A percentile compares a stretch with the other conserved stretches of the same genome.
Conservation (phyloP, 1,140 invertebrate genomes). For the Drosophila biarmipes region DNA sequence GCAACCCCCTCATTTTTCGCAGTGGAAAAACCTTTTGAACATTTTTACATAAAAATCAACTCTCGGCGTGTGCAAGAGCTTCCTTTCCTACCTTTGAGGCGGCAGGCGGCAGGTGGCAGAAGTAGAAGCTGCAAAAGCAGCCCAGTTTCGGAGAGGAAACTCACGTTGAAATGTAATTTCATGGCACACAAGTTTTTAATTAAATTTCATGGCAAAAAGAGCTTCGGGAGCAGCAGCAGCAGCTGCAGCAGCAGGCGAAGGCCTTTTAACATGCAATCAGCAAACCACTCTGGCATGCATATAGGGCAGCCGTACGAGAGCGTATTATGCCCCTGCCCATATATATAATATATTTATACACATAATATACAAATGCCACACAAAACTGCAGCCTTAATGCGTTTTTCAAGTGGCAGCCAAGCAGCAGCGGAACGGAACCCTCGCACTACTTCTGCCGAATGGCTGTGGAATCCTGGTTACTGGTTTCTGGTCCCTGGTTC, state of each 20-base stretch:
- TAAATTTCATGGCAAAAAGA: constrained; percentile 80
- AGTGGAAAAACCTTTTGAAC: constrained; percentile 31
- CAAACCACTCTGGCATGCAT: constrained; percentile 80
- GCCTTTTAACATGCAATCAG: constrained; percentile 82
- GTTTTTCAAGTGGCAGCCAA: constrained; percentile 76
- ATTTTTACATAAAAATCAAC: constrained; percentile 68
- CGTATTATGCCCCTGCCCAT: constrained; percentile 16
- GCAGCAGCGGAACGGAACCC: constrained; percentile 35
- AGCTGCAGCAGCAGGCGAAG: constrained; percentile 23
- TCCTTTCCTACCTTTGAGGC: constrained; percentile 54
- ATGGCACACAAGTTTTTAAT: constrained; percentile 84
- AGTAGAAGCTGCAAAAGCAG: constrained; percentile 1
- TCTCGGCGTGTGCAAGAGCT: constrained; percentile 13
- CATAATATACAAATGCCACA: constrained; percentile 69
- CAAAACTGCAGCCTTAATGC: constrained; percentile 79
- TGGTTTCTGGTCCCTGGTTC: neutral
- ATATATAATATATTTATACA: constrained; percentile 41
- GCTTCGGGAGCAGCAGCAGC: constrained; percentile 19
- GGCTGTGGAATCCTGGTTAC: neutral
- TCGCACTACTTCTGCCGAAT: neutral
- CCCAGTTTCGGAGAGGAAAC: constrained; percentile 46
- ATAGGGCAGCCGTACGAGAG: constrained; percentile 70
- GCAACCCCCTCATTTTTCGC: neutral
- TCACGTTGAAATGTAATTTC: constrained; percentile 82
- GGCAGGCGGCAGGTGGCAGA: constrained; percentile 1